Conservation (phyloP, 2,888 invertebrate genomes). For the Choristoneura rosaceana region DNA sequence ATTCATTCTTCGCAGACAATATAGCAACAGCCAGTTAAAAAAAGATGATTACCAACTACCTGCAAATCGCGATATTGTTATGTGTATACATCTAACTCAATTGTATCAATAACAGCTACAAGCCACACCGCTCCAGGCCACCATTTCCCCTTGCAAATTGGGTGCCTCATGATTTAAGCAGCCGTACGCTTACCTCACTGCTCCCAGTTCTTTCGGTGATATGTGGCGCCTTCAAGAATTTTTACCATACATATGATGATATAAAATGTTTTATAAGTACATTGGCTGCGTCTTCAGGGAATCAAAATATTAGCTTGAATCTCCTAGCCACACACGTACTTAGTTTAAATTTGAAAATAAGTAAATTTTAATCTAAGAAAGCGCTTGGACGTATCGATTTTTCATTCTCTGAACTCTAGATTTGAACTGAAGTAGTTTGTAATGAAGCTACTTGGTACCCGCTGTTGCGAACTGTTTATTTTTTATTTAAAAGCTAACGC, state of each 20-base stretch:
- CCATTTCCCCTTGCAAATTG: slow-evolving; percentile 54
- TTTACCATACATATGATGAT: slow-evolving; percentile 9
- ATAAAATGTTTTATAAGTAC: slow-evolving; percentile 4
- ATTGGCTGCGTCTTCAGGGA: background rate
- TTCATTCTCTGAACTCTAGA: slow-evolving; percentile 1
- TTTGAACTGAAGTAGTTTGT: slow-evolving; percentile 24
- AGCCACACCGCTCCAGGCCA: background rate
- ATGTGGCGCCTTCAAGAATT: slow-evolving; percentile 11
- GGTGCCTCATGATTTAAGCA: slow-evolving; percentile 58
- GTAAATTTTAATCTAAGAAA: background rate
- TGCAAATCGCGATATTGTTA: background rate
- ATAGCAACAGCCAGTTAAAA: too few relatives aligned
- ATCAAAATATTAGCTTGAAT: background rate
- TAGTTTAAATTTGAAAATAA: background rate
- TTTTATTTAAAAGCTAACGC: slow-evolving; percentile 15
- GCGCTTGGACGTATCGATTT: background rate
- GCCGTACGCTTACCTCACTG: slow-evolving; percentile 38
- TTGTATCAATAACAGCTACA: slow-evolving; percentile 4
- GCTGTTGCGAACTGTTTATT: slow-evolving; percentile 1
- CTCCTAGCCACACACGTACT: background rate
- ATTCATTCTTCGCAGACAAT: too few relatives aligned
- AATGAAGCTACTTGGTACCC: slow-evolving; percentile 32
- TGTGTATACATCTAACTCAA: too few relatives aligned
- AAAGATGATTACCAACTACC: background rate
- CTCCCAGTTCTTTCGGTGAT: slow-evolving; percentile 9